These are phyloP conservation scores for Sebastes minor DNA, from an alignment of 2,797 vertebrate species.

Conservation along the genomic window DNA sequence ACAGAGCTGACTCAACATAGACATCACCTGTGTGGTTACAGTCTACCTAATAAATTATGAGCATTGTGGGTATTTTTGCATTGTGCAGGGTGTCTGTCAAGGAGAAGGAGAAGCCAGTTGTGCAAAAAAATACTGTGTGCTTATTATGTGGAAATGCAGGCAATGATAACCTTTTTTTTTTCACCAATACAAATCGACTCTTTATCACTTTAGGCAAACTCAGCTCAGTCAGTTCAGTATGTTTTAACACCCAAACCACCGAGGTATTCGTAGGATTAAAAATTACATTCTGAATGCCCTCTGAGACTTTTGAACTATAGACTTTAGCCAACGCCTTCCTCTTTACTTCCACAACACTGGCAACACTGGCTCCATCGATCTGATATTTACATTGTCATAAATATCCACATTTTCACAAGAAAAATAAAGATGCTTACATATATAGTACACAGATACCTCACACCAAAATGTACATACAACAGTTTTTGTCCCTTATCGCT, in stretches of 20 bases:
- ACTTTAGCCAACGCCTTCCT: neutral
- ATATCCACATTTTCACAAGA: slow-evolving; percentile 82
- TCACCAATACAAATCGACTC: slow-evolving; percentile 7
- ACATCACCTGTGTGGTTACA: slow-evolving; percentile 18
- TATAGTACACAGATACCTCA: slow-evolving; percentile 81
- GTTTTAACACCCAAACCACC: slow-evolving; percentile 26
- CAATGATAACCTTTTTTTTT: neutral
- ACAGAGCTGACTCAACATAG: slow-evolving; percentile 26
- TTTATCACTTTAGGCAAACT: slow-evolving; percentile 35
- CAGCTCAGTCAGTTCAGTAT: slow-evolving; percentile 40
- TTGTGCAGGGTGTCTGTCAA: slow-evolving; percentile 39
- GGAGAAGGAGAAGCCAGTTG: slow-evolving; percentile 37
- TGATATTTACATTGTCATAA: slow-evolving; percentile 83
- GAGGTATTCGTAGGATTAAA: slow-evolving; percentile 43
- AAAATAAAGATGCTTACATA: slow-evolving; percentile 83
- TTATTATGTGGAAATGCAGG: slow-evolving; percentile 49
- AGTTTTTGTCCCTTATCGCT: slow-evolving; percentile 46
- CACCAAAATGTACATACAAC: slow-evolving; percentile 77
- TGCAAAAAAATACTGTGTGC: slow-evolving; percentile 43
- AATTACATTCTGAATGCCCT: slow-evolving; percentile 73
- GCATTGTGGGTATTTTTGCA: slow-evolving; percentile 36
- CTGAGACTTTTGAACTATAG: slow-evolving; percentile 30
- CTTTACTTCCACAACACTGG: slow-evolving; percentile 42
- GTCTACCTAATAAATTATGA: slow-evolving; percentile 44
- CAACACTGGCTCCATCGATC: slow-evolving; percentile 56